Conservation (phyloP, 2,888 invertebrate genomes). For the Andrena hattorfiana region DNA sequence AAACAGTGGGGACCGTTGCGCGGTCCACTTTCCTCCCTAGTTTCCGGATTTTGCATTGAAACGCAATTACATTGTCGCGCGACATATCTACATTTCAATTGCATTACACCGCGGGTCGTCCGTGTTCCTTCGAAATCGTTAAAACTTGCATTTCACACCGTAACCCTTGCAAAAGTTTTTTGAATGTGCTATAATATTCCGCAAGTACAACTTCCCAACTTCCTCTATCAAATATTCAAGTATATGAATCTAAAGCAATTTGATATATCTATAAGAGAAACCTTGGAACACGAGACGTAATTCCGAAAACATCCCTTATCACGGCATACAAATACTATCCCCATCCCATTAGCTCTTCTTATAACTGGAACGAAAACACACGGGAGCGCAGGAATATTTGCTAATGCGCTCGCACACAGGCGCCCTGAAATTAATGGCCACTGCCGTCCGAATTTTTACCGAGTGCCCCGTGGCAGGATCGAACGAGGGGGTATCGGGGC, state of each 20-base stretch:
- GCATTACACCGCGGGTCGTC: not conserved
- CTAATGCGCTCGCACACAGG: not conserved
- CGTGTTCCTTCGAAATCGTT: slow-evolving; percentile 22
- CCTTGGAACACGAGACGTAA: no score
- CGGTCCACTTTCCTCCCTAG: slow-evolving; percentile 22
- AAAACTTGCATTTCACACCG: not conserved
- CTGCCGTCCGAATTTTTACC: slow-evolving; percentile 44
- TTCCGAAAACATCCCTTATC: no score
- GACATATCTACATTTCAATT: slow-evolving; percentile 45
- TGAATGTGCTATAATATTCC: no score
- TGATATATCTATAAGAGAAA: no score
- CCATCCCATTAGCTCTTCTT: not conserved
- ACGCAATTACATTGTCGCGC: slow-evolving; percentile 58
- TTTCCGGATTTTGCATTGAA: slow-evolving; percentile 53
- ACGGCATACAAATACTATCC: no score
- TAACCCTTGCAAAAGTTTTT: not conserved
- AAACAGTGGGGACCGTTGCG: slow-evolving; percentile 49
- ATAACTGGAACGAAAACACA: not conserved
- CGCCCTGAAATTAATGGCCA: slow-evolving; percentile 50
- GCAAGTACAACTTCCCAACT: no score
- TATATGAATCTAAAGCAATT: no score
- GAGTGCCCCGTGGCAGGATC: slow-evolving; percentile 27
- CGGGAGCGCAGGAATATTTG: not conserved
- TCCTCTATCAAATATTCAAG: no score
- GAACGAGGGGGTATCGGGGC: slow-evolving; percentile 47